A percentile compares a stretch with the other conserved stretches of the same genome.
Conservation (phyloP, 2,797 vertebrate genomes). For the Artibeus jamaicensis region DNA sequence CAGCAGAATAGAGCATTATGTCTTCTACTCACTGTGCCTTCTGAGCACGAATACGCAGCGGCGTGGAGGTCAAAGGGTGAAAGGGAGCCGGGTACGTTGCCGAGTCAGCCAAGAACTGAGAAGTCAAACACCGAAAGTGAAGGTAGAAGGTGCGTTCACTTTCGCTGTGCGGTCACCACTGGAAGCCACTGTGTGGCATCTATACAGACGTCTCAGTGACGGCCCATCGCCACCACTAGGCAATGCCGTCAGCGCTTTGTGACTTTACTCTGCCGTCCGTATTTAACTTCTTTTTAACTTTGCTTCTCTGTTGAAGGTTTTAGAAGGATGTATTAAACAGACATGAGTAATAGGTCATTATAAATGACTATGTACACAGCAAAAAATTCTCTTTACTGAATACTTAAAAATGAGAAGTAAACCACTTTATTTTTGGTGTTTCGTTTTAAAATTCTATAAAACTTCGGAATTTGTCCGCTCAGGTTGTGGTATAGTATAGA, state of each 20-base stretch:
- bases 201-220: not conserved
- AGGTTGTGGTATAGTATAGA: not conserved
- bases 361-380: not conserved
- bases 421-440: not conserved
- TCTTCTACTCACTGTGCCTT: not conserved
- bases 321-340: not conserved
- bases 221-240: not conserved
- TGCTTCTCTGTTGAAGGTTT: not conserved
- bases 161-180: not conserved
- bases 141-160: not conserved
- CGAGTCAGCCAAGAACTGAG: constrained; percentile 2
- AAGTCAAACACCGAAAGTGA: constrained; percentile 1
- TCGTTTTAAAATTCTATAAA: not conserved
- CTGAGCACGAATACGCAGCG: not conserved
- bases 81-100: not conserved
- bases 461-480: not conserved
- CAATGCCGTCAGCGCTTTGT: not conserved
- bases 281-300: not conserved
- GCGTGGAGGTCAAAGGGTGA: not conserved
- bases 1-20: not conserved
- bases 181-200: not conserved
- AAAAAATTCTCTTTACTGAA: not conserved
- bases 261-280: not conserved
- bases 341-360: not conserved
- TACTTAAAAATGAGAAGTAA: not conserved